phyloP scores from a whole-genome alignment of 2,113 vertebrate genomes.

The Perca fluviatilis region DNA sequence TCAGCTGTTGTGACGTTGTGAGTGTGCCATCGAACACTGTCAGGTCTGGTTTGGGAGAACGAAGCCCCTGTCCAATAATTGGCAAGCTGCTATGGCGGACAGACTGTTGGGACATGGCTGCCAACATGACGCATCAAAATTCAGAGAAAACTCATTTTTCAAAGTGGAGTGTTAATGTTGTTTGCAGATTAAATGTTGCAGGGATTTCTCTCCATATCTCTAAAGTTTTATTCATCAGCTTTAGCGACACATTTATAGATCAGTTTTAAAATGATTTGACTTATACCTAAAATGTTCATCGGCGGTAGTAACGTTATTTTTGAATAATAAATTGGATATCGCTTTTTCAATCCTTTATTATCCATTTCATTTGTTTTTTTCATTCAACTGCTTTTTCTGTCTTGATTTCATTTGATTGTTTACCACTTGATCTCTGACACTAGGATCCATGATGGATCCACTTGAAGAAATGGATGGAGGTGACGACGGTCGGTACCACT shows the following conservation, averaged over 20 bases:
- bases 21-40: slow-evolving; percentile 20
- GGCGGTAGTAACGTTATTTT: too few relatives aligned
- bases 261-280: not conserved
- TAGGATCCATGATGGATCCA: too few relatives aligned
- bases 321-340: too few relatives aligned
- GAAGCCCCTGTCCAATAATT: slow-evolving; percentile 25
- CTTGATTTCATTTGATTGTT: too few relatives aligned
- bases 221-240: not conserved
- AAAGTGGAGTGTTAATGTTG: not conserved
- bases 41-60: slow-evolving; percentile 34
- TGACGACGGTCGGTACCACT: too few relatives aligned
- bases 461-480: too few relatives aligned
- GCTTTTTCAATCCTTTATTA: too few relatives aligned
- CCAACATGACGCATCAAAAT: slow-evolving; percentile 29
- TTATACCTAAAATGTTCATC: not conserved
- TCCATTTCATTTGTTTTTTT: too few relatives aligned
- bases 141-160: not conserved
- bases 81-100: slow-evolving; percentile 48
- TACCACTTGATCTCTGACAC: too few relatives aligned
- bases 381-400: too few relatives aligned
- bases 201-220: not conserved
- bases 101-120: not conserved
- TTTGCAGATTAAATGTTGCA: not conserved
- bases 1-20: slow-evolving; percentile 25
- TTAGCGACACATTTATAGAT: not conserved